phyloP scores from a whole-genome alignment of 2,113 vertebrate species.

The Pelecanoides urinatrix region DNA sequence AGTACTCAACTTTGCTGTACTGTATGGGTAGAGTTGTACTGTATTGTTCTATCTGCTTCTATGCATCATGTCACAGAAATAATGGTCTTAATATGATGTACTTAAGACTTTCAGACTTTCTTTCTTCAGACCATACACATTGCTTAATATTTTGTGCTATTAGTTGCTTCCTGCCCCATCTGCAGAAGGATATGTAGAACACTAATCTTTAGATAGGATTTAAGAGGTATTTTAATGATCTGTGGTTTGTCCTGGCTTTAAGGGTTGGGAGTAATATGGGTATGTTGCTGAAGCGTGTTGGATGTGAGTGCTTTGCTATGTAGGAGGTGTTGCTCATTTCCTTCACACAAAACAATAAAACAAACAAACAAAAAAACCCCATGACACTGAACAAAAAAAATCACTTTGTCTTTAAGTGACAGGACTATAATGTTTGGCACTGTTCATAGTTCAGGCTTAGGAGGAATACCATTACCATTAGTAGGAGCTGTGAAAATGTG shows the following conservation, averaged over 20 bases:
- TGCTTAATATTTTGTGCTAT: background rate
- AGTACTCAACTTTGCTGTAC: background rate
- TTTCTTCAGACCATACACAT: background rate
- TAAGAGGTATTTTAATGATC: background rate
- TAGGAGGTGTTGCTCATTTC: background rate
- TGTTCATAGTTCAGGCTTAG: background rate
- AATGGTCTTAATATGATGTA: background rate
- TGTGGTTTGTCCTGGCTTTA: background rate
- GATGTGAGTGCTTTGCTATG: background rate
- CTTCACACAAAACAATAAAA: background rate
- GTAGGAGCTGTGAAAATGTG: background rate
- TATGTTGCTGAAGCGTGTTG: background rate
- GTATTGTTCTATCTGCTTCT: background rate
- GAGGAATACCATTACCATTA: background rate
- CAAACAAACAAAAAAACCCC: rapidly evolving
- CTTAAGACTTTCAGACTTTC: background rate
- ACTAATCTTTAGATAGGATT: background rate
- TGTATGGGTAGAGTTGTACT: background rate
- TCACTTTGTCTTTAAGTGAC: background rate
- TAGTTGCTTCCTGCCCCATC: background rate
- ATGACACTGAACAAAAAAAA: background rate
- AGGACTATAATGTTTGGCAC: background rate
- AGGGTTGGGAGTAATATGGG: background rate
- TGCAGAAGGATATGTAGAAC: background rate
- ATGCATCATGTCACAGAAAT: background rate